Conservation (phyloP, 2,113 vertebrate species). For the Onychostruthus taczanowskii region DNA sequence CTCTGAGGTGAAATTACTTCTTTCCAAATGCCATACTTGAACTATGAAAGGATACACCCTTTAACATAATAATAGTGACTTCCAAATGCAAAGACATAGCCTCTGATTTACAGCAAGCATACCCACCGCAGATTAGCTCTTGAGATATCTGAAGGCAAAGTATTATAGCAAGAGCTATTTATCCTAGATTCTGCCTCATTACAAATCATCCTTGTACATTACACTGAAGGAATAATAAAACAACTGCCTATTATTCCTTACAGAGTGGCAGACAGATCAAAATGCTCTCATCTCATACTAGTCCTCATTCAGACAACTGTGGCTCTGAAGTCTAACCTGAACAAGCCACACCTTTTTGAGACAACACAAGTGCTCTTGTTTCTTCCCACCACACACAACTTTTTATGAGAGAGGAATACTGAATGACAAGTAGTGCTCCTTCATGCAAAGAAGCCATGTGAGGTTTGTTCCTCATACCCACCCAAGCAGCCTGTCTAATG, state of each 20-base stretch:
- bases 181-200: slow-evolving; percentile 26
- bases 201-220: slow-evolving; percentile 29
- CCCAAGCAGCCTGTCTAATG: neutral
- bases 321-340: neutral
- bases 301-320: neutral
- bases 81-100: slow-evolving; percentile 33
- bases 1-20: slow-evolving; percentile 53
- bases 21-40: slow-evolving; percentile 51
- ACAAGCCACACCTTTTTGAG: neutral
- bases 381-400: neutral
- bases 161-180: slow-evolving; percentile 19
- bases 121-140: slow-evolving; percentile 20
- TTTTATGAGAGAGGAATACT: neutral
- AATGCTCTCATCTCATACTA: neutral
- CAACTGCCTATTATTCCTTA: neutral
- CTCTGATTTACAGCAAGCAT: slow-evolving; percentile 53
- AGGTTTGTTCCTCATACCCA: neutral
- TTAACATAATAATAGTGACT: slow-evolving; percentile 54
- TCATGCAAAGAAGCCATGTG: neutral
- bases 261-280: neutral
- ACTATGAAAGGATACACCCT: slow-evolving; percentile 39
- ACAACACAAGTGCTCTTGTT: neutral
- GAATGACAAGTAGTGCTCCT: neutral
- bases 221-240: slow-evolving; percentile 34
- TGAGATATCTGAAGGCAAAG: slow-evolving; percentile 44